Base-by-base conservation (phyloP, 1,140 invertebrate genomes). In the Bradysia coprophila region DNA sequence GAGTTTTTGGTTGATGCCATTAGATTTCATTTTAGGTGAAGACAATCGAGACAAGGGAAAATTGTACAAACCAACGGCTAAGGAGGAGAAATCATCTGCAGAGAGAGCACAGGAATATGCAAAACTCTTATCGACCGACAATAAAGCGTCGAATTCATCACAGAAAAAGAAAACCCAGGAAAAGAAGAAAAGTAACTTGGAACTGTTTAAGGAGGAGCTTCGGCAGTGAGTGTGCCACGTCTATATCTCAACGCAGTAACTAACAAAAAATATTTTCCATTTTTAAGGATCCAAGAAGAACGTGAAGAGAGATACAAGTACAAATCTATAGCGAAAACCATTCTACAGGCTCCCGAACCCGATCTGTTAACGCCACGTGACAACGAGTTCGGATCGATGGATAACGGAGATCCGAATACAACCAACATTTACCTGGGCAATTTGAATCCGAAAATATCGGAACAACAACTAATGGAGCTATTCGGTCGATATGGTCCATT, bases 351-450 rank as follows among this genome's bases (percentile, higher is more conserved):
- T 44, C 47, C 11, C 22, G 50, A 48, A 21, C 20, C 50, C 13
- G 48, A 50, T 33, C 36, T 32, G 4, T 42, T 46, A 18, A 42
- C 45, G 16, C 15, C 46, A 11, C 45, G 42, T 37, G 49, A 47
- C 22, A 46, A 43, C 2, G 54, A 55, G 69, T 38, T 77, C 0
- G 81, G 82, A n/a, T 87, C 83, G 9, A 90, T 87, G 64, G 90
- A 93, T 57, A 86, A 82, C 44, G 89, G 90, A 1, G 92, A 98
- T 72, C 91, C 92, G 37, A 91, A 82, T 51, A 98, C 94, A 3
- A 99, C 95, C 23, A 99, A 99, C 64, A 71, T 99, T 11, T 99
- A 98, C 61, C 66, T 98, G 33, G 92, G 92, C 43, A 98, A 98
- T 65, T 72, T 99, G 4, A 94, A 91, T 66, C 91, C 92, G 41